Conservation (phyloP, 2,113 vertebrate species). For the Chinchilla lanigera region DNA sequence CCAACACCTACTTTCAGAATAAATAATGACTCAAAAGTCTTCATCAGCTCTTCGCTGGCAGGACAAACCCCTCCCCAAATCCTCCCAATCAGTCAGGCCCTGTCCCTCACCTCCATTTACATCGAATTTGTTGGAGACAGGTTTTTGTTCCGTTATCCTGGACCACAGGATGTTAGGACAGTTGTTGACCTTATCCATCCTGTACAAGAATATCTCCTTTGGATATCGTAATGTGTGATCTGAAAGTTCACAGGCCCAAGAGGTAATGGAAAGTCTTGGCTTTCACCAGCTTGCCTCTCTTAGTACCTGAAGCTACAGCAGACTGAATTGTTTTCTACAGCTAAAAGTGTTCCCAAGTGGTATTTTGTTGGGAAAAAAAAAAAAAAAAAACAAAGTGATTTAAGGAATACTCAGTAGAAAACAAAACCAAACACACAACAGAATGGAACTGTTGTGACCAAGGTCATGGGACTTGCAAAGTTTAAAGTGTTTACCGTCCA, state of each 20-base stretch:
- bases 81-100: accelerated
- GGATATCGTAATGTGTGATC: background rate
- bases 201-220: background rate
- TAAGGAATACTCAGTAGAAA: background rate
- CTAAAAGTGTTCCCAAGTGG: background rate
- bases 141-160: background rate
- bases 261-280: background rate
- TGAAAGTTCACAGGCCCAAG: background rate
- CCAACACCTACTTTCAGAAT: background rate
- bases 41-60: background rate
- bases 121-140: background rate
- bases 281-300: background rate
- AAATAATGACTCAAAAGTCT: background rate
- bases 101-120: background rate
- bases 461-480: background rate
- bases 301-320: background rate
- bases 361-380: accelerated
- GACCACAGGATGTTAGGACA: background rate
- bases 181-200: background rate
- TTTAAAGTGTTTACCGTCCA: background rate
- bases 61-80: background rate
- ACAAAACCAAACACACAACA: background rate
- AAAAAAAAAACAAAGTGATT: no score
- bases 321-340: background rate
- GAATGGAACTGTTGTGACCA: background rate